Percentiles rank a stretch among this genome's conserved stretches.
Evolutionary conservation across 2,113 vertebrate species (phyloP).

Genomic region (Macrotis lagotis): DNA sequence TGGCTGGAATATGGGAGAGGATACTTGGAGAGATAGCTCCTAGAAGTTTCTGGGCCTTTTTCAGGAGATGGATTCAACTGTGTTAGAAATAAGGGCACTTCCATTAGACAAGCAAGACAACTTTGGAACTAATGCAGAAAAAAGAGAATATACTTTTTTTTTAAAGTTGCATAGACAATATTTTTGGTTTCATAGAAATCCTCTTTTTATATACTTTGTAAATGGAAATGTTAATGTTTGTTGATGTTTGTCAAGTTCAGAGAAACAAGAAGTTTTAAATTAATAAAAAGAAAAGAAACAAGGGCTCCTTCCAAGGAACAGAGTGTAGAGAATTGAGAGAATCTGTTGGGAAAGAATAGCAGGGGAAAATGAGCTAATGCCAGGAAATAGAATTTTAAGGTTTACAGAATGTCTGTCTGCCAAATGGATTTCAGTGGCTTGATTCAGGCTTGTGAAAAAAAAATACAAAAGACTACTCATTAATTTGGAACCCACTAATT

Average conservation of each 20-base stretch:
- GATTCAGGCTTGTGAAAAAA: background rate
- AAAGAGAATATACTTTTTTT: background rate
- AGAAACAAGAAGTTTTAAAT: background rate
- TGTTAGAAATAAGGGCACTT: background rate
- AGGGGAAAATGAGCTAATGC: background rate
- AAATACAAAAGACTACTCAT: background rate
- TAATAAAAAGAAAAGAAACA: background rate
- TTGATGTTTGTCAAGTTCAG: background rate
- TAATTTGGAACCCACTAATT: background rate
- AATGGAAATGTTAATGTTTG: background rate
- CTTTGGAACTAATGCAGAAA: background rate
- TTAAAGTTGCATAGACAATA: too few relatives aligned
- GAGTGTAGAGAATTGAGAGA: background rate
- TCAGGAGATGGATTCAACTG: background rate
- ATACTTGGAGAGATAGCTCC: background rate
- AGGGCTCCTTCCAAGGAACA: conserved; percentile 16
- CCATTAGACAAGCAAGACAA: background rate
- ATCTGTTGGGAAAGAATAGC: background rate
- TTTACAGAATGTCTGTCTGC: background rate
- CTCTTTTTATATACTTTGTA: background rate
- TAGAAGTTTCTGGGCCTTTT: background rate
- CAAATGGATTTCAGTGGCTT: background rate
- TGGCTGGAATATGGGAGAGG: background rate
- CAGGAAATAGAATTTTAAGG: background rate
- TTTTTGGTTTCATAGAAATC: background rate